Base-by-base conservation (phyloP, 2,797 vertebrate species). In the Alca torda region DNA sequence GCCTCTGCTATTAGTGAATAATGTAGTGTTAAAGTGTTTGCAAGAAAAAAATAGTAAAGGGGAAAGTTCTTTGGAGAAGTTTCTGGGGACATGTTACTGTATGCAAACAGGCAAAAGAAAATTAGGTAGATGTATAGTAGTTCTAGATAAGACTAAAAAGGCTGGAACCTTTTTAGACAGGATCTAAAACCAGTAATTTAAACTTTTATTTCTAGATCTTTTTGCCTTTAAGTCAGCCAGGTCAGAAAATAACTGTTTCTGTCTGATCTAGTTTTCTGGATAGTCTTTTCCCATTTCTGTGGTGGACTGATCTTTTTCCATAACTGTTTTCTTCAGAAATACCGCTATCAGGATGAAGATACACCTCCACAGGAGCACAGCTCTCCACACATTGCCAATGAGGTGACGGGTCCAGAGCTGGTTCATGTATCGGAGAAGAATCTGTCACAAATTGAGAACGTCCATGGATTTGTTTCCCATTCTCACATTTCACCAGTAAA, bases 401-500 rank as follows among this genome's bases (percentile, higher is more conserved):
- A 99, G 90, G 97, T 96, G 54, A 98, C 96, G 1, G 98, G 98
- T 39, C 98, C 99, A 1, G 99, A 99, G 97, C 97, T 99, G 88
- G 99, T 99, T 93, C 99, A 99, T 61, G 98, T 99, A 28, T 99
- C 99, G 0, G 99, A 99, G 97, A 99, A 99, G 98, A 99, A 98
- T 97, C 97, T 99, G 21, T 99, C 99, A 13, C 99, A 99, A 97
- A 98, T 99, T 50, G 99, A 99, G 96, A 99, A 99, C 41, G 98
- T 99, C 45, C 99, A 99, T 90, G 99, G 99, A 90, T 99, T 99
- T 94, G 99, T 99, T 96, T 98, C 99, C 69, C 99, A 99, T 85
- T 98, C 99, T 72, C 99, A 99, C 96, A 99, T 99, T 98, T 99
- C 99, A 8, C 99, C 99, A 39, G 97, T 99, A 98, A 99, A 99